Evolutionary conservation across 2,888 invertebrate genomes (phyloP), one percentile per base, ranked within the genome.

Genomic region (Tenodera sinensis): DNA sequence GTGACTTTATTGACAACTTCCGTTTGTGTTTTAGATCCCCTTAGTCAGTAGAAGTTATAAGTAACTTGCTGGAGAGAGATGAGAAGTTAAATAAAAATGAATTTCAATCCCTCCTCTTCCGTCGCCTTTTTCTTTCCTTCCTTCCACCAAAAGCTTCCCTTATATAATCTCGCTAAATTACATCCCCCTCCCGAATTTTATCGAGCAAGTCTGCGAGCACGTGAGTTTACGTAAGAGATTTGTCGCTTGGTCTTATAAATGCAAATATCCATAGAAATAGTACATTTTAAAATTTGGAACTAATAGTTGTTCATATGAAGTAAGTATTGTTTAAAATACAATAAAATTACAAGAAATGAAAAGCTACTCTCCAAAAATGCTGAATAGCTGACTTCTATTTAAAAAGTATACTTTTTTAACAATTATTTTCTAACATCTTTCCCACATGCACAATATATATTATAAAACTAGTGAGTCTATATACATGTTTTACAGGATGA

Each of bases 1-100:
- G 14, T 14, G 87, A 83, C 87, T 87, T 87, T 83, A 87, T 87
- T 87, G 87, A 87, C 83, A 87, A 87, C 87, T 87, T 87, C 87
- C 87, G 87, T 87, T 71, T 87, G 87, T 87, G 87, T 71, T 87
- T 87, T 87, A 87, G 28, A 82, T n/a, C 42, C 30, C 42, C 54
- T 71, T 71, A 71, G 54, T 71, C 54, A 71, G 54, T 71, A 2
- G 54, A 25, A 71, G 54, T 71, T 71, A 71, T 71, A 20, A 71
- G 20, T 71, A 71, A 71, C 54, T 71, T 71, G 54, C 4, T 6
- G 25, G 54, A 71, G 54, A 71, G 54, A 15, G 54, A 71, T 71
- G 54, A 71, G 54, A 71, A 71, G 54, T 71, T 71, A 71, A 71
- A 71, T 71, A 71, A 71, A 71, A 71, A 71, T 71, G 54, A 71